Evolutionary conservation across 35 echinoderm and acorn worm genomes (phyloP).

Genomic region (Nesometra sesokonis): DNA sequence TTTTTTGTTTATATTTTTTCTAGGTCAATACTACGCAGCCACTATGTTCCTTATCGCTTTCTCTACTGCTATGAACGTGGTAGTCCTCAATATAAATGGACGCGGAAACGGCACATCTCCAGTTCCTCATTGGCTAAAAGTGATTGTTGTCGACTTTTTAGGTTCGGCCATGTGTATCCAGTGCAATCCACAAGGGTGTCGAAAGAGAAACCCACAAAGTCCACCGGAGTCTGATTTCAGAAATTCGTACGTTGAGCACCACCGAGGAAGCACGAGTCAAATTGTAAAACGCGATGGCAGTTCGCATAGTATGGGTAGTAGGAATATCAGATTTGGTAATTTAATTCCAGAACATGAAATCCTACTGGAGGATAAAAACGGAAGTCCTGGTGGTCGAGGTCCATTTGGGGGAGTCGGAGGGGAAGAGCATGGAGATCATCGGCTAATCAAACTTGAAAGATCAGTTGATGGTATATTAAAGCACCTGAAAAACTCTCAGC

Average conservation of each 20-base stretch:
- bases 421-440: slow-evolving; percentile 29
- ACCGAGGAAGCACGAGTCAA: background rate
- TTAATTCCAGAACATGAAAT: slow-evolving; percentile 28
- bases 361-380: slow-evolving; percentile 21
- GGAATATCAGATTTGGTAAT: background rate
- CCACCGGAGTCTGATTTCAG: background rate
- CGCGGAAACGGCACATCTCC: slow-evolving; percentile 54
- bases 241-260: background rate
- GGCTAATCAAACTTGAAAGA: slow-evolving; percentile 55
- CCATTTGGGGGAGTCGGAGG: slow-evolving; percentile 26
- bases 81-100: slow-evolving; percentile 89
- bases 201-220: background rate
- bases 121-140: slow-evolving; percentile 66
- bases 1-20: slow-evolving; percentile 4
- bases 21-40: slow-evolving; percentile 96
- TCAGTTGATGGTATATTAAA: slow-evolving; percentile 67
- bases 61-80: slow-evolving; percentile 97
- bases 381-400: slow-evolving; percentile 4
- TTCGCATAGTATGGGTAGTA: background rate
- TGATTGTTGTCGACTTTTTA: slow-evolving; percentile 51
- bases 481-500: slow-evolving; percentile 75
- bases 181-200: background rate
- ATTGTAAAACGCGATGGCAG: background rate
- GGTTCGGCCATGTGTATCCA: slow-evolving; percentile 15
- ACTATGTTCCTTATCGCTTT: slow-evolving; percentile 98